Base-by-base conservation (phyloP, 2,888 invertebrate species). In the Ligdia adustata region DNA sequence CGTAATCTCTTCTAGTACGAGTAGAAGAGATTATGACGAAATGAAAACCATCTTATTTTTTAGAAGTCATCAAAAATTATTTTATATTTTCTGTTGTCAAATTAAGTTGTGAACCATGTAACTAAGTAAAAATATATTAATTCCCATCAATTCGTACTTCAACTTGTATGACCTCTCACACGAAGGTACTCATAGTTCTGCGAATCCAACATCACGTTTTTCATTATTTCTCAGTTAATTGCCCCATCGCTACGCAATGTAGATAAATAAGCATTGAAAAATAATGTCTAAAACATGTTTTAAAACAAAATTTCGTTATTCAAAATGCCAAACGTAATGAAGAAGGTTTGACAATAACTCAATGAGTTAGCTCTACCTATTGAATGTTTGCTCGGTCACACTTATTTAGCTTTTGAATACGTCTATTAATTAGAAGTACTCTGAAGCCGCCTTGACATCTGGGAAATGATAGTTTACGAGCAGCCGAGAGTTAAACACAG, bases 381-480 rank as follows among this genome's bases (percentile, higher is more conserved):
- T 24, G 31, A 43, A 28, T 49, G 28, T 48, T 48, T 48, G 48
- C 11, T 48, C 24, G 32, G 48, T 49, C 42, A 49, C 38, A 49
- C 22, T 43, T 24, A 33, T 48, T 49, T 43, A 24, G 27, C 28
- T 43, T 38, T 39, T 49, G 42, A 49, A 53, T 44, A 39, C 18
- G 14, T 32, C 43, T 26, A 57, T 51, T 52, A 57, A 57, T 52
- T 48, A 53, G 45, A 15, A 27, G 29, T 40, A 12, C 45, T 35
- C 26, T 18, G 27, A 9, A 28, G 42, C 38, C 44, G 49, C 54
- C 52, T 57, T 55, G 55, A 50, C 52, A 52, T 52, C 54, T 57
- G 39, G 44, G 31, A 33, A 52, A 43, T 50, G 40, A 45, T 47
- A 54, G 38, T 51, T 49, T 49, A 39, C 11, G 43, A 41, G 40